phyloP scores from a whole-genome alignment of 2,113 vertebrate genomes.

The Macquaria australasica region DNA sequence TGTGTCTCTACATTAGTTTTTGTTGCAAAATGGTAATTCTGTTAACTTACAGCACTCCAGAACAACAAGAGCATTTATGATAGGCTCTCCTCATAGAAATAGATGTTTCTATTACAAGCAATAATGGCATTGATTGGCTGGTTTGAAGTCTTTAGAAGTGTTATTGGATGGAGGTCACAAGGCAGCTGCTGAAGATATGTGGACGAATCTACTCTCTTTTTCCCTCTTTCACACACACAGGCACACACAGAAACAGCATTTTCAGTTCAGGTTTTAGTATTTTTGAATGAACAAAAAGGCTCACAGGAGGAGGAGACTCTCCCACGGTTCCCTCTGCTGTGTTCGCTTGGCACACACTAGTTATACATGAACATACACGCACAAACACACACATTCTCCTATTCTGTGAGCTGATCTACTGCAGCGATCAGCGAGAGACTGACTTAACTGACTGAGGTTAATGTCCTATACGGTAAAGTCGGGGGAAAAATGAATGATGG shows the following conservation, averaged over 20 bases:
- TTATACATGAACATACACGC: neutral
- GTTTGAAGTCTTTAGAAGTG: constrained; percentile 53
- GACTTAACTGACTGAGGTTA: neutral
- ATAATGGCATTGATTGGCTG: constrained; percentile 70
- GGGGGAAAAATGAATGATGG: constrained; percentile 17
- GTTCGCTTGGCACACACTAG: neutral
- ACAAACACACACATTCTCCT: neutral
- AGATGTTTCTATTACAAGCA: constrained; percentile 57
- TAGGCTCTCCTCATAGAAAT: constrained; percentile 46
- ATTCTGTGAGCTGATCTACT: constrained; percentile 3
- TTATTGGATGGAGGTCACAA: constrained; percentile 47
- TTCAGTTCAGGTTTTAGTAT: neutral
- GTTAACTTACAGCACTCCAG: constrained; percentile 7
- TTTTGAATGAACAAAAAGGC: constrained; percentile 35
- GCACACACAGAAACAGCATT: neutral
- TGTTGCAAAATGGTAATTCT: constrained; percentile 12
- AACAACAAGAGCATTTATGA: constrained; percentile 32
- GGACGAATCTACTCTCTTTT: neutral
- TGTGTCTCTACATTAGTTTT: constrained; percentile 19
- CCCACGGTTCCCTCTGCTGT: constrained; percentile 13
- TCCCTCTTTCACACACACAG: neutral
- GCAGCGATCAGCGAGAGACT: neutral
- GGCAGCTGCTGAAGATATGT: constrained; percentile 46
- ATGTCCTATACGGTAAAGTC: neutral
- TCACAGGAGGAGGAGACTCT: neutral